Evolutionary conservation across 1,140 invertebrate genomes (phyloP).

Genomic region (Melanaphis sacchari): DNA sequence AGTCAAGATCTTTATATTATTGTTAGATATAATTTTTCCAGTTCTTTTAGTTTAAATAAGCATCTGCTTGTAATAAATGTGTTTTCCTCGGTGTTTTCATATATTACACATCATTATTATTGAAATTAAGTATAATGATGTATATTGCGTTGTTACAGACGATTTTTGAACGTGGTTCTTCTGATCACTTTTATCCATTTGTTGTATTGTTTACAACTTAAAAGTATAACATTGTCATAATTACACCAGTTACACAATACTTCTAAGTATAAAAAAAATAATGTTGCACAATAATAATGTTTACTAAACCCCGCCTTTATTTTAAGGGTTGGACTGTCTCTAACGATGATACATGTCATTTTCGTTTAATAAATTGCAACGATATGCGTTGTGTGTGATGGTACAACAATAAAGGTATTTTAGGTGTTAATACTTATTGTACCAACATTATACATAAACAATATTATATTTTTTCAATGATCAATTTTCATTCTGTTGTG

Average conservation of each 20-base stretch:
- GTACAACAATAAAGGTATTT: neutral
- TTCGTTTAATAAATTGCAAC: neutral
- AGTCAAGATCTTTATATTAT: neutral
- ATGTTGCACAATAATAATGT: neutral
- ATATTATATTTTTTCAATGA: neutral
- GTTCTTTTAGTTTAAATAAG: neutral
- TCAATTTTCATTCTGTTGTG: neutral
- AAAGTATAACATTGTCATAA: too few species aligned
- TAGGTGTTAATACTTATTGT: neutral
- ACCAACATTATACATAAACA: neutral
- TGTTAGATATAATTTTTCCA: neutral
- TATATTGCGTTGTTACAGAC: neutral
- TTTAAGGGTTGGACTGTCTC: neutral
- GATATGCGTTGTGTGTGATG: neutral
- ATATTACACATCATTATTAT: neutral
- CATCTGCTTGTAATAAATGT: neutral
- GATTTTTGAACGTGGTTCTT: neutral
- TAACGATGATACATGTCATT: neutral
- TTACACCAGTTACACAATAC: neutral
- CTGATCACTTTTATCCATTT: too few species aligned
- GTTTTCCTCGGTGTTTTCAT: neutral
- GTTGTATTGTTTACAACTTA: too few species aligned
- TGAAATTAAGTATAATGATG: neutral
- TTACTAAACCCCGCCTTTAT: neutral
- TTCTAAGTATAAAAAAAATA: neutral